Evolutionary conservation across 2,113 vertebrate genomes (phyloP), one percentile per base, ranked within the genome.

Genomic region (Acanthisitta chloris): DNA sequence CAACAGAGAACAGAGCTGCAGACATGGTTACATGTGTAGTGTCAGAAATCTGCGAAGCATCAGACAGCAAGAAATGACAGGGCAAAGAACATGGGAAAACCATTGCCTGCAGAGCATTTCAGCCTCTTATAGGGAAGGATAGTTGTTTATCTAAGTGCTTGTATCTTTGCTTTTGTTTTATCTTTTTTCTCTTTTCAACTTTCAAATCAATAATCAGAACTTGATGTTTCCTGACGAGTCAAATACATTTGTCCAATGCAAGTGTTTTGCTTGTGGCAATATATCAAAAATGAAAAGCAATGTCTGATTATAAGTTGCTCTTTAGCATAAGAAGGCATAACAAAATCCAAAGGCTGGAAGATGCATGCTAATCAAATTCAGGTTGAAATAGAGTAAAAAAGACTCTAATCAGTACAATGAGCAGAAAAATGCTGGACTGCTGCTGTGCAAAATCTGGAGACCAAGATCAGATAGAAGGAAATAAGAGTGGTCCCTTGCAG

Each of bases 11-110:
- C 7, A 64, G 42, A 69, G 10, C 9, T 0, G 0, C 10, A 83
- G 24, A 59, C 14, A 17, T 0, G 4, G 14, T 21, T 66, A 38
- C 9, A 8, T 0, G 0, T 38, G 20, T 20, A 77, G 10, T 36
- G 6, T 9, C 3, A 6, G 45, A 51, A 82, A 38, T 18, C 14
- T 9, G 1, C 26, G 38, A 52, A 71, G 5, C n/a, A 38, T 21
- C 29, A 76, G 14, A 8, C 36, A 72, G 17, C 21, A 43, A 72
- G 26, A 36, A 73, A 46, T 2, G 1, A 20, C 0, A 0, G 2
- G 7, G 5, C 2, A 1, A 8, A 65, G 40, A 65, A 54, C 17
- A 64, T 0, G 0, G 5, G 9, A 62, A 83, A 81, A 16, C 4
- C 10, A 4, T 11, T 51, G 29, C 12, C n/a, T n/a, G 16, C 13